These are phyloP conservation scores for Mallotus villosus DNA, from an alignment of 2,797 vertebrate species.

Conservation along the genomic window DNA sequence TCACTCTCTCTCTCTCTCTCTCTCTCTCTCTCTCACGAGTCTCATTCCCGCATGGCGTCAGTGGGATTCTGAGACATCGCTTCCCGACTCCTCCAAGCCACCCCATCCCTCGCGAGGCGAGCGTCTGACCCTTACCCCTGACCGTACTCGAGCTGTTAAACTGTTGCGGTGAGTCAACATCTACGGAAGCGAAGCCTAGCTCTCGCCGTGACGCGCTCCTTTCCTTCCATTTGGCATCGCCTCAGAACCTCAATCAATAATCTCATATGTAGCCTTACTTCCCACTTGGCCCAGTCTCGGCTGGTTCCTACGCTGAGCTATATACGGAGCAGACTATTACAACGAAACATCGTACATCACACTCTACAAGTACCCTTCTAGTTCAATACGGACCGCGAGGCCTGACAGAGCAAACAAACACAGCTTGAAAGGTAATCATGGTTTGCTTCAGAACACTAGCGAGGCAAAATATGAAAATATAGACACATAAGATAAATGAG, in stretches of 20 bases:
- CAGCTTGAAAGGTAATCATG: constrained; percentile 6
- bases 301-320: constrained; percentile 6
- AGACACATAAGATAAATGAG: background rate
- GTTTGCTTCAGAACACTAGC: background rate
- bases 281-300: constrained; percentile 28
- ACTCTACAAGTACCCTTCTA: constrained; percentile 15
- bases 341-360: constrained; percentile 9
- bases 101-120: too few relatives aligned
- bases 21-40: background rate
- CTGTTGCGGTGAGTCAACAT: constrained; percentile 18
- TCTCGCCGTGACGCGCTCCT: background rate
- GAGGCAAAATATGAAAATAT: background rate
- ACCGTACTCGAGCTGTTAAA: background rate
- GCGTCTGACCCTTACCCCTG: too few relatives aligned
- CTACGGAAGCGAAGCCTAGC: constrained; percentile 1
- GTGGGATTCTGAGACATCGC: too few relatives aligned
- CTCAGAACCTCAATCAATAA: constrained; percentile 39
- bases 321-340: background rate
- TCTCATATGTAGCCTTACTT: constrained; percentile 36
- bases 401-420: constrained; percentile 18
- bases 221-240: constrained; percentile 29
- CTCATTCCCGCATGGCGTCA: too few relatives aligned
- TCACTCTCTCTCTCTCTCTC: background rate
- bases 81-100: background rate
- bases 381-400: constrained; percentile 18